Base-by-base conservation (phyloP, 2,797 vertebrate genomes). In the Squalus acanthias region DNA sequence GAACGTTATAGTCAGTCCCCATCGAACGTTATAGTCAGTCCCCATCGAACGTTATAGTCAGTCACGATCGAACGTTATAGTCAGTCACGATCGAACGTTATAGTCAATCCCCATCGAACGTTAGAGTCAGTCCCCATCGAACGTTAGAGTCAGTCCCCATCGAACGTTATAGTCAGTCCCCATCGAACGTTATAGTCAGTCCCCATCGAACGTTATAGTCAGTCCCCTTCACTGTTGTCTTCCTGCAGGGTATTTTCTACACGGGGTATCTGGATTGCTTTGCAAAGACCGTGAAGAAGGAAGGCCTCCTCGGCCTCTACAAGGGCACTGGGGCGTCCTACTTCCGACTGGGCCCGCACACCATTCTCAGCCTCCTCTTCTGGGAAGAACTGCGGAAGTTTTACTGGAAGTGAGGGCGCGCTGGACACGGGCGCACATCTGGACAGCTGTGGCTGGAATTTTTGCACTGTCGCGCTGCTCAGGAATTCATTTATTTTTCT, bases 261-360 rank as follows among this genome's bases (percentile, higher is more conserved):
- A 97, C 96, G 96, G 98, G 98, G 46, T 98, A 98, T 24, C 13
- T 74, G 0, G 98, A 98, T 97, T 98, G 98, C 97, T 98, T 98
- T 96, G 97, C 98, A 0, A 98, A 98, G 97, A 98, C 98, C 0
- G 96, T 98, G 97, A 97, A 97, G 96, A 98, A 97, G 96, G 98
- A 98, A 96, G 97, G 98, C 5, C 6, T 98, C 79, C 96, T 63
- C 0, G 98, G 98, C 91, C 97, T 98, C 93, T 98, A 98, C 97
- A 98, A 98, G 97, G 98, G 98, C 53, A 96, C 98, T 67, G 98
- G 98, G 96, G 98, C 98, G 0, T 98, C 98, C 6, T 98, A 98
- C 96, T 98, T 98, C 97, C 97, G 98, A 20, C 97, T 98, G 0
- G 98, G 98, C 1, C 98, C 98, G 0, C 98, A 98, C 97, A 98